Evolutionary conservation across 2,888 invertebrate species (phyloP).

Genomic region (Melanargia galathea): DNA sequence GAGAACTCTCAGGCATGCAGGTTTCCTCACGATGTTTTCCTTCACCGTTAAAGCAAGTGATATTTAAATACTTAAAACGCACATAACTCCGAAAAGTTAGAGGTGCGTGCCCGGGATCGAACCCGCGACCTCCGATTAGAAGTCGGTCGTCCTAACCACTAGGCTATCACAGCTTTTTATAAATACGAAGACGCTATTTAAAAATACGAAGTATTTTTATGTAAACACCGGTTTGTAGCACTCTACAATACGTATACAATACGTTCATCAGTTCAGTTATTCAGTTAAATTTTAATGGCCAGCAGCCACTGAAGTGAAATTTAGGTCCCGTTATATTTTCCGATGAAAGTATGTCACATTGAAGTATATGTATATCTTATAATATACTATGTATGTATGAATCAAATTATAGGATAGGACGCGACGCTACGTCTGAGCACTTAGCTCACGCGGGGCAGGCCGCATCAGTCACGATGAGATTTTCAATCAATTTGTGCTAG

Average conservation of each 20-base stretch:
- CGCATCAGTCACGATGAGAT: constrained; percentile 21
- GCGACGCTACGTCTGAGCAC: constrained; percentile 16
- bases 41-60: too few relatives aligned
- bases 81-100: too few relatives aligned
- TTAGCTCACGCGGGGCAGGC: constrained; percentile 11
- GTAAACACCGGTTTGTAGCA: not conserved
- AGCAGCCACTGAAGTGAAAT: constrained; percentile 1
- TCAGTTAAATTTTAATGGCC: not conserved
- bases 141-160: too few relatives aligned
- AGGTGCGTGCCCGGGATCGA: too few relatives aligned
- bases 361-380: constrained; percentile 6
- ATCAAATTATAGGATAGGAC: constrained; percentile 18
- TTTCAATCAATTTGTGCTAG: constrained; percentile 66
- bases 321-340: constrained; percentile 2
- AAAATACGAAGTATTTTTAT: not conserved
- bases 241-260: not conserved
- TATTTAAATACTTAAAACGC: too few relatives aligned
- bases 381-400: constrained; percentile 16
- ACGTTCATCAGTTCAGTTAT: not conserved
- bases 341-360: constrained; percentile 6
- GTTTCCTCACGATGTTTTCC: too few relatives aligned
- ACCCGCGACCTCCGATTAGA: too few relatives aligned
- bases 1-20: too few relatives aligned
- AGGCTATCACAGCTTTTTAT: too few relatives aligned
- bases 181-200: too few relatives aligned